phyloP scores from a whole-genome alignment of 2,113 vertebrate species.

The Eolophus roseicapilla region DNA sequence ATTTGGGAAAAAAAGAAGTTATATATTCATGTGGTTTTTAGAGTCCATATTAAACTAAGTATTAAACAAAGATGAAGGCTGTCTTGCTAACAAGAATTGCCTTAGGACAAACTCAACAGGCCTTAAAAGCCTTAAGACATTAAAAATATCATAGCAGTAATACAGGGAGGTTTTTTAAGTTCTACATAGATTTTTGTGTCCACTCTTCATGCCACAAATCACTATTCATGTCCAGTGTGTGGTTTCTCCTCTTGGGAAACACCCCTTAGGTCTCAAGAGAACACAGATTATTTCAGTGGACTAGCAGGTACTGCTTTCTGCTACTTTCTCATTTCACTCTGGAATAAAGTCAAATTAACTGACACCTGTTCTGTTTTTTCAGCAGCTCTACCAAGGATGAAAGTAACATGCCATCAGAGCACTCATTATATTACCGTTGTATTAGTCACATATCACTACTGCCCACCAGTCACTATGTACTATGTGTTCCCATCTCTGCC shows the following conservation, averaged over 20 bases:
- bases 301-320: neutral
- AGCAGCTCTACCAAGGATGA: neutral
- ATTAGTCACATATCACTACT: fast-evolving
- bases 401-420: neutral
- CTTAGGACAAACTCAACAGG: neutral
- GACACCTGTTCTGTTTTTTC: neutral
- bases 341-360: neutral
- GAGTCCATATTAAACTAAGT: neutral
- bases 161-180: neutral
- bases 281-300: no score
- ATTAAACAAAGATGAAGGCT: neutral
- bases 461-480: fast-evolving
- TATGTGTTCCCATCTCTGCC: neutral
- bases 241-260: neutral
- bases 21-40: neutral
- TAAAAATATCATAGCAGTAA: neutral
- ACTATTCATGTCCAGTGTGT: neutral
- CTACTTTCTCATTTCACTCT: no score
- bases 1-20: neutral
- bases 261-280: neutral
- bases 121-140: neutral
- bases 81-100: neutral
- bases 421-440: neutral
- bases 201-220: neutral
- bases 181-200: neutral